Percentiles rank a stretch among this genome's conserved stretches.
Evolutionary conservation across 2,113 vertebrate genomes (phyloP).

Genomic region (Zosterops borbonicus): DNA sequence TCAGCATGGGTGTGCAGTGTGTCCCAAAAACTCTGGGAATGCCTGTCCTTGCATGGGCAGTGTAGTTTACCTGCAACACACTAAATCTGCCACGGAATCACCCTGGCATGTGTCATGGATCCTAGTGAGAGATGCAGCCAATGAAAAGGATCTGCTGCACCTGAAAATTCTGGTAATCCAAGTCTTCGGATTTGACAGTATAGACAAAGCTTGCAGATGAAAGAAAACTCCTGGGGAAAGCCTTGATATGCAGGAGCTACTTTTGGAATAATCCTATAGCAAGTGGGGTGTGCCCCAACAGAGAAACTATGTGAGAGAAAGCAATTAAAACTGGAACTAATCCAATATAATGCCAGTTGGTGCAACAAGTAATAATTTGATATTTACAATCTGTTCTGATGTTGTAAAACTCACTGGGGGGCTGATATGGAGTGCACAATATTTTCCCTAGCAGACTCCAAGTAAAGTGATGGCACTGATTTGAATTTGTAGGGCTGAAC

Average conservation of each 20-base stretch:
- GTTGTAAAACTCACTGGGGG: neutral
- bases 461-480: neutral
- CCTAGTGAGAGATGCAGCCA: accelerated
- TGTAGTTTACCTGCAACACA: accelerated
- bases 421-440: accelerated
- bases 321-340: slow-evolving; percentile 26
- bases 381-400: slow-evolving; percentile 40
- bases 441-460: neutral
- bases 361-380: slow-evolving; percentile 18
- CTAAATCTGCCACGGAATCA: neutral
- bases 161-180: neutral
- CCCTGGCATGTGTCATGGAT: accelerated
- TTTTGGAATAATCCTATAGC: neutral
- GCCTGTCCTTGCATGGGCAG: accelerated
- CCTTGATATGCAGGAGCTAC: neutral
- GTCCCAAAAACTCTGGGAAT: accelerated
- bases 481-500: neutral
- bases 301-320: neutral
- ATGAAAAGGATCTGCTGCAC: neutral
- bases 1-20: accelerated
- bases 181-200: accelerated
- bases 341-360: slow-evolving; percentile 1
- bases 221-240: neutral
- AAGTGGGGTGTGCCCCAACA: neutral
- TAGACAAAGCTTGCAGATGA: neutral